phyloP scores from a whole-genome alignment of 2,797 vertebrate genomes.

The Garrulus glandarius region DNA sequence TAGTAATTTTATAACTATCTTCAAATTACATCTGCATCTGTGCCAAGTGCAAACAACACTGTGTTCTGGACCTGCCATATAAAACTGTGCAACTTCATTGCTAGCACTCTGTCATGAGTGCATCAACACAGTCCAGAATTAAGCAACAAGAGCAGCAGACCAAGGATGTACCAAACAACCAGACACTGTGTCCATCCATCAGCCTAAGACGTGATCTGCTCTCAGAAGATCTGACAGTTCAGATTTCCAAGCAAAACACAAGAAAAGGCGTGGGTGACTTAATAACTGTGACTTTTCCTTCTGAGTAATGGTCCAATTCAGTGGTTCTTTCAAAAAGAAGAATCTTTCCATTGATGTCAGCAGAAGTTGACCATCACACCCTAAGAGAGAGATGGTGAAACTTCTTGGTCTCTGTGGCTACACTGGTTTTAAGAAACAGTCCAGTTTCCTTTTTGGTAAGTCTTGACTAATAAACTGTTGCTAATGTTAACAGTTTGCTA shows the following conservation, averaged over 20 bases:
- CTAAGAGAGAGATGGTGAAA: background rate
- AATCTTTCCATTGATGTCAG: slow-evolving; percentile 20
- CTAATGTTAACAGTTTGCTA: background rate
- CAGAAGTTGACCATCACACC: background rate
- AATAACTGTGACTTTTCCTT: background rate
- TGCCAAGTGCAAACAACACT: background rate
- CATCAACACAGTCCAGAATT: background rate
- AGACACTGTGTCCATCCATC: background rate
- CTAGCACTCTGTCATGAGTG: background rate
- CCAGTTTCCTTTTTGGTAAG: background rate
- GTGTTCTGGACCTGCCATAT: rapidly evolving
- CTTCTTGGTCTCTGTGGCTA: background rate
- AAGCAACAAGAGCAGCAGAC: background rate
- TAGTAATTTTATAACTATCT: background rate
- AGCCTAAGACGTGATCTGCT: background rate
- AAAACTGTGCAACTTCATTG: background rate
- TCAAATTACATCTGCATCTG: background rate
- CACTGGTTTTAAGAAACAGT: background rate
- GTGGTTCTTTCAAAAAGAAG: slow-evolving; percentile 1
- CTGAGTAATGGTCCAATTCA: slow-evolving; percentile 12
- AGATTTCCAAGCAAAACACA: background rate
- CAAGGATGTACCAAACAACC: background rate
- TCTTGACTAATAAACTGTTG: background rate
- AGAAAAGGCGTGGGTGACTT: background rate
- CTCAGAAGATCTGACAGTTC: background rate